Evolutionary conservation across 2,888 invertebrate genomes (phyloP).

Genomic region (Diachrysia chrysitis): DNA sequence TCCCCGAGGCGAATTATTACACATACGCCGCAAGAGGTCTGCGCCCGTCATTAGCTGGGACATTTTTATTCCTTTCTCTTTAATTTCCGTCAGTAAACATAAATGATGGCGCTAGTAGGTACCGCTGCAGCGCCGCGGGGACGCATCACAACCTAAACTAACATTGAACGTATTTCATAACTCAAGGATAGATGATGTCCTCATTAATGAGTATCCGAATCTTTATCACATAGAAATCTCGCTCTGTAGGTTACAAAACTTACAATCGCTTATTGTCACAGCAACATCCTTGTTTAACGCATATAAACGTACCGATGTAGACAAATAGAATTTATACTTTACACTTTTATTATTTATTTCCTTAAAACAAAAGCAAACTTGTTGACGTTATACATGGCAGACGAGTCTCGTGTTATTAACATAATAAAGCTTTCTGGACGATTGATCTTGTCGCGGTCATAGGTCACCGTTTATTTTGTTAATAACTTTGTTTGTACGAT

Average conservation of each 20-base stretch:
- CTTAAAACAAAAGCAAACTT: not conserved
- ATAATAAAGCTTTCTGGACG: slow-evolving; percentile 7
- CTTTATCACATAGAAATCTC: not conserved
- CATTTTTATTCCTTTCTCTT: slow-evolving; percentile 88
- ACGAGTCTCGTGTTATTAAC: not conserved
- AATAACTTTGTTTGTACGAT: slow-evolving; percentile 67
- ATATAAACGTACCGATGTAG: not conserved
- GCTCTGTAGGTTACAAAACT: not conserved
- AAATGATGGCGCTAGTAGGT: slow-evolving; percentile 86
- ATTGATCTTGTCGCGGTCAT: slow-evolving; percentile 36
- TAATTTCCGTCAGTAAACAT: slow-evolving; percentile 86
- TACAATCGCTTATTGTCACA: not conserved
- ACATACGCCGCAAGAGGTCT: slow-evolving; percentile 86
- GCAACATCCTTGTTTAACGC: not conserved
- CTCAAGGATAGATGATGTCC: slow-evolving; percentile 3
- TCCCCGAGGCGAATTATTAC: slow-evolving; percentile 86
- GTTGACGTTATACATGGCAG: not conserved
- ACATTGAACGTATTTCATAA: slow-evolving; percentile 38
- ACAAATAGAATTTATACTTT: not conserved
- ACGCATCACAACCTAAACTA: slow-evolving; percentile 61
- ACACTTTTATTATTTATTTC: not conserved
- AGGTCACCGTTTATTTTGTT: slow-evolving; percentile 72
- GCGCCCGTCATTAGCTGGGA: slow-evolving; percentile 84
- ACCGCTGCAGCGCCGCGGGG: slow-evolving; percentile 81
- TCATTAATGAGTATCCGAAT: slow-evolving; percentile 3